Percentiles rank a stretch among this genome's conserved stretches.
phyloP scores from a whole-genome alignment of 2,113 vertebrate genomes.

The Nothobranchius furzeri region DNA sequence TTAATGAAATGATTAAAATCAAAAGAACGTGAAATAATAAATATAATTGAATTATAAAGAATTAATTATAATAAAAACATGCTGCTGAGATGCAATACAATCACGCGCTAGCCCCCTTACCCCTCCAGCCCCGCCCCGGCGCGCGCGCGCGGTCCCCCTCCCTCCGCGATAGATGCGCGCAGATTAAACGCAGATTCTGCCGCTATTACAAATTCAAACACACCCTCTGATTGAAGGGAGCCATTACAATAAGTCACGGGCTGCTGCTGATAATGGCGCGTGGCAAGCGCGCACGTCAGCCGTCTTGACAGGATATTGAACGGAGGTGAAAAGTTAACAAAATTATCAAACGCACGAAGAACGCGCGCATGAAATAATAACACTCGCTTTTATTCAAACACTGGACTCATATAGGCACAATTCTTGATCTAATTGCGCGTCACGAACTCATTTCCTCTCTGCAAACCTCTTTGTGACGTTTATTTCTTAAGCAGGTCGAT shows the following conservation, averaged over 20 bases:
- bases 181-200: constrained; percentile 59
- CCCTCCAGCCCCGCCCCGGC: constrained; percentile 2
- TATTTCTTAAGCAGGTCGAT: too few species aligned
- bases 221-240: constrained; percentile 76
- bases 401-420: background rate
- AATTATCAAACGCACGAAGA: constrained; percentile 54
- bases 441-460: too few species aligned
- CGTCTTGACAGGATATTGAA: constrained; percentile 66
- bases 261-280: constrained; percentile 67
- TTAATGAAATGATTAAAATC: too few species aligned
- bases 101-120: too few species aligned
- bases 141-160: constrained; percentile 24
- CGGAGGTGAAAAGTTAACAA: constrained; percentile 75
- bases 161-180: constrained; percentile 55
- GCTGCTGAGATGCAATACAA: too few species aligned
- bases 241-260: constrained; percentile 74
- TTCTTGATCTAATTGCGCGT: too few species aligned
- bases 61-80: too few species aligned
- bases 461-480: constrained; percentile 20
- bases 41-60: too few species aligned
- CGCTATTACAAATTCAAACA: constrained; percentile 73
- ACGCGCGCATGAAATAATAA: background rate
- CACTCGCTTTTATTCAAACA: too few species aligned
- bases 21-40: too few species aligned
- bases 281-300: constrained; percentile 56